Conservation (phyloP, 2,888 invertebrate genomes). For the Silvanus unidentatus region DNA sequence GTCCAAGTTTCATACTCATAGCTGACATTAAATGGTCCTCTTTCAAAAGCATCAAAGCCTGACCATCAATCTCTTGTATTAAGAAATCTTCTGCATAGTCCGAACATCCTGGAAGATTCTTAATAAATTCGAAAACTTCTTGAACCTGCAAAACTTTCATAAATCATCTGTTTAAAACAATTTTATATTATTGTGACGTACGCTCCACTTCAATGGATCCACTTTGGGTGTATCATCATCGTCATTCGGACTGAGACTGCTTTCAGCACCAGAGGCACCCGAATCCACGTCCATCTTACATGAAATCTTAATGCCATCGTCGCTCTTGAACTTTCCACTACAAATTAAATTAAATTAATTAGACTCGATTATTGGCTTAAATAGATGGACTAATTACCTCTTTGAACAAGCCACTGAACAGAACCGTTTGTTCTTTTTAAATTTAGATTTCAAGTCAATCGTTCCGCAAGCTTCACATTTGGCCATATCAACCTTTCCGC, state of each 20-base stretch:
- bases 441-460: conserved; percentile 56
- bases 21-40: conserved; percentile 92
- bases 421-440: conserved; percentile 70
- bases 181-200: conserved; percentile 37
- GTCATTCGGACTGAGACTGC: conserved; percentile 42
- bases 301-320: conserved; percentile 39
- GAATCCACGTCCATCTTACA: conserved; percentile 44
- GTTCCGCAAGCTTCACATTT: conserved; percentile 74
- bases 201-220: conserved; percentile 62
- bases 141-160: conserved; percentile 55
- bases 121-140: conserved; percentile 86
- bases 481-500: conserved; percentile 50
- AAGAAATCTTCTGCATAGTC: conserved; percentile 93
- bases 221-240: conserved; percentile 50
- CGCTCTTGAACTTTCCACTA: conserved; percentile 37
- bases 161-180: conserved; percentile 5
- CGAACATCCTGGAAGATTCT: conserved; percentile 81
- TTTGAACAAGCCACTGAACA: conserved; percentile 68
- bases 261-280: conserved; percentile 45
- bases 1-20: conserved; percentile 92
- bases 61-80: conserved; percentile 93
- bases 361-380: too few species aligned
- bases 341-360: too few species aligned
- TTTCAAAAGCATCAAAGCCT: conserved; percentile 84
- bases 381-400: conserved; percentile 42